phyloP scores from a whole-genome alignment of 2,888 invertebrate genomes.

The Nomada fucata region DNA sequence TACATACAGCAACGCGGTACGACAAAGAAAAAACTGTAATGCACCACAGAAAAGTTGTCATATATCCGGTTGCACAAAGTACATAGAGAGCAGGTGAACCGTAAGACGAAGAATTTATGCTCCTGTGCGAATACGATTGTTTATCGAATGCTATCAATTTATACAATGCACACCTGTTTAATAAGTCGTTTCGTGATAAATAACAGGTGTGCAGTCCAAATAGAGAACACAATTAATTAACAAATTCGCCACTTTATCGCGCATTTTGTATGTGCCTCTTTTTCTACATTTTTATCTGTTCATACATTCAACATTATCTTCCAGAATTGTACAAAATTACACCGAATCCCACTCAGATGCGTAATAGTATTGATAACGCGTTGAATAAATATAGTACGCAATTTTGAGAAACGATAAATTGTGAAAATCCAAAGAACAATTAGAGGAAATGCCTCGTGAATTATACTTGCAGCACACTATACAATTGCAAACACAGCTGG shows the following conservation, averaged over 20 bases:
- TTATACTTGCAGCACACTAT: no score
- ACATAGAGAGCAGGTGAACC: neutral
- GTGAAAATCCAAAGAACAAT: no score
- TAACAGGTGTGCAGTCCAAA: slow-evolving; percentile 32
- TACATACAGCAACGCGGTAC: no score
- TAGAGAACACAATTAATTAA: neutral
- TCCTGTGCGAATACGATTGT: slow-evolving; percentile 4
- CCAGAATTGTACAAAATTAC: neutral
- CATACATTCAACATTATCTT: neutral
- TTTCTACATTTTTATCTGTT: slow-evolving; percentile 5
- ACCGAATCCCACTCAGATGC: neutral
- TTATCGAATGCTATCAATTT: slow-evolving; percentile 36
- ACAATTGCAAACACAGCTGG: no score
- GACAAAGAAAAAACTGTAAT: neutral
- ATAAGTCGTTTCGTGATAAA: slow-evolving; percentile 29
- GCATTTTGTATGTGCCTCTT: neutral
- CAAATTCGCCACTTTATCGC: slow-evolving; percentile 12
- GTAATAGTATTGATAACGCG: no score
- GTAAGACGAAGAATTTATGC: neutral
- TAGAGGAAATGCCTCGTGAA: no score
- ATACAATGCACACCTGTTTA: slow-evolving; percentile 3
- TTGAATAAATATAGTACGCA: no score
- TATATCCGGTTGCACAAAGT: neutral
- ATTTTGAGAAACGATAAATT: no score
- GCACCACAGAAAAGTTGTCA: neutral